phyloP scores from a whole-genome alignment of 2,797 vertebrate species.

The Bradypodion pumilum region DNA sequence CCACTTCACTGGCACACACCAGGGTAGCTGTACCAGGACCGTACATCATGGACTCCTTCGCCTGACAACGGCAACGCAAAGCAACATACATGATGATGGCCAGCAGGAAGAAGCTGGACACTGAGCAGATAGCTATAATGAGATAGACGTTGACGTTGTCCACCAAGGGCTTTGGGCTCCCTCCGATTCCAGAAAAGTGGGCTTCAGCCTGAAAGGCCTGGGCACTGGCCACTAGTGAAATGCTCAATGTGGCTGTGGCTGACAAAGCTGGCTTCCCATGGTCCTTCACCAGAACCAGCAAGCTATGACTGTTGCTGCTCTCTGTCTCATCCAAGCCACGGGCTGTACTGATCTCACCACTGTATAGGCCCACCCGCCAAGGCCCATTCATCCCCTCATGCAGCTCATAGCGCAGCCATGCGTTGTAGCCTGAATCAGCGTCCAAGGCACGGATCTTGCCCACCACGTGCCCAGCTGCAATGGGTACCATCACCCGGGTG shows the following conservation, averaged over 20 bases:
- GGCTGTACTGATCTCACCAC: conserved; percentile 74
- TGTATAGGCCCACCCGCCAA: conserved; percentile 68
- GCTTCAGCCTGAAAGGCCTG: conserved; percentile 38
- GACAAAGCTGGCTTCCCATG: conserved; percentile 74
- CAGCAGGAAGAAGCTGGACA: conserved; percentile 66
- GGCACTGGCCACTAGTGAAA: conserved; percentile 65
- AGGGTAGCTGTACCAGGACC: conserved; percentile 17
- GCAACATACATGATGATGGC: conserved; percentile 56
- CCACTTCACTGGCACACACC: conserved; percentile 66
- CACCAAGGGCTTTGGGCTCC: neutral
- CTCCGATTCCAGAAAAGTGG: neutral
- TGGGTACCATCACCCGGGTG: neutral
- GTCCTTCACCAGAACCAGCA: conserved; percentile 76
- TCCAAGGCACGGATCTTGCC: conserved; percentile 77
- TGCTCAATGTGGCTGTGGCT: conserved; percentile 66
- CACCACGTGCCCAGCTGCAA: conserved; percentile 46
- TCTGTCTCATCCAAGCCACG: conserved; percentile 47
- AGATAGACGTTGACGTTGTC: conserved; percentile 53
- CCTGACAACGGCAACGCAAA: conserved; percentile 47
- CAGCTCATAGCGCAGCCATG: conserved; percentile 73
- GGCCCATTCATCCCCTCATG: conserved; percentile 54
- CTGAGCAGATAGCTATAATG: conserved; percentile 61
- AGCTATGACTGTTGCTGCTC: conserved; percentile 47
- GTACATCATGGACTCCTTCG: neutral
- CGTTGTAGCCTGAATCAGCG: conserved; percentile 78